Conservation (phyloP, 1,140 invertebrate genomes). For the Tyrophagus putrescentiae region DNA sequence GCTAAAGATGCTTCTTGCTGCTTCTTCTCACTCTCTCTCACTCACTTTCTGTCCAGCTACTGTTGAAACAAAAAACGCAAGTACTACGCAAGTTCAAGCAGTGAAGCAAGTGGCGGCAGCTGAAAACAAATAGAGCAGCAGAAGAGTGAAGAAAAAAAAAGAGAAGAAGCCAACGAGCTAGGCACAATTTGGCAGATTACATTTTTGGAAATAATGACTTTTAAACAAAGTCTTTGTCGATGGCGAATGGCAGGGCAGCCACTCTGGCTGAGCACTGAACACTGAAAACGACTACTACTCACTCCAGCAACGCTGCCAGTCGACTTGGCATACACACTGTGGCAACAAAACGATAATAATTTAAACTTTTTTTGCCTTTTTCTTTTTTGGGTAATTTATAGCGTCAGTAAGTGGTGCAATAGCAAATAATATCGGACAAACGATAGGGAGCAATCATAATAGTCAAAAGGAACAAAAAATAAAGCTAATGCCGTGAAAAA, state of each 20-base stretch:
- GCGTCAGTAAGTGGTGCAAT: background rate
- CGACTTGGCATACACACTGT: background rate
- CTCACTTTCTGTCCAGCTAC: background rate
- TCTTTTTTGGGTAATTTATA: conserved; percentile 9
- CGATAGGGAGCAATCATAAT: background rate
- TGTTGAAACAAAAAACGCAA: too few species aligned
- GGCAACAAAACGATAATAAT: background rate
- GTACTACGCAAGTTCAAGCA: too few species aligned
- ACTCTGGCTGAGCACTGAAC: background rate
- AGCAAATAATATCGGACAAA: conserved; percentile 1
- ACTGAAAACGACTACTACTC: too few species aligned
- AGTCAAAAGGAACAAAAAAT: background rate
- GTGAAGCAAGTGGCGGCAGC: too few species aligned
- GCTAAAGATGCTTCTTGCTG: too few species aligned
- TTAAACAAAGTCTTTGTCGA: conserved; percentile 8
- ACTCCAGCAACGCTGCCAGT: too few species aligned
- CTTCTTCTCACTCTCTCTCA: background rate
- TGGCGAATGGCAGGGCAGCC: too few species aligned
- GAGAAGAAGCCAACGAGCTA: background rate
- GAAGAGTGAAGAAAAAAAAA: background rate
- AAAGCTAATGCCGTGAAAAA: background rate
- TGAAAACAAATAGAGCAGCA: too few species aligned
- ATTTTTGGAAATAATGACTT: conserved; percentile 5
- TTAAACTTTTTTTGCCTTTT: conserved; percentile 1
- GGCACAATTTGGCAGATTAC: conserved; percentile 8